phyloP scores from a whole-genome alignment of 2,888 invertebrate species.

The Hyposoter didymator region DNA sequence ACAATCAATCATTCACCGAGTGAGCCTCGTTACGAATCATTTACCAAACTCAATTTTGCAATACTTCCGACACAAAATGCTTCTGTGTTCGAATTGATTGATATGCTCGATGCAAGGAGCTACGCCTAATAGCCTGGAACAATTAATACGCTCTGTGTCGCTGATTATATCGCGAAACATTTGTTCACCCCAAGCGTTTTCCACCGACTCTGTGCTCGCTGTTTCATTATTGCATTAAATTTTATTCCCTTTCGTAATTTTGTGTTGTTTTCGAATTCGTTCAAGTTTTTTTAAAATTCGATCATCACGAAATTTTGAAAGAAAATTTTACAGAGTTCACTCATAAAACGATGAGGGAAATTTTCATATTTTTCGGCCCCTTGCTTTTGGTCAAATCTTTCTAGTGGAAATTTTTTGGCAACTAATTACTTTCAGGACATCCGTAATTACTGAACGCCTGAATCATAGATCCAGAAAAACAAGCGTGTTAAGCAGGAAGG shows the following conservation, averaged over 20 bases:
- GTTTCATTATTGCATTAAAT: not conserved
- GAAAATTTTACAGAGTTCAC: not conserved
- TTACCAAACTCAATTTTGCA: constrained; percentile 52
- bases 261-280: not conserved
- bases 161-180: not conserved
- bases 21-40: constrained; percentile 45
- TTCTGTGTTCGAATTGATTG: constrained; percentile 35
- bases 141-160: not conserved
- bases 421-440: not conserved
- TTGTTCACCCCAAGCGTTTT: too few relatives aligned
- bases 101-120: constrained; percentile 28
- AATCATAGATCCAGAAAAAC: not conserved
- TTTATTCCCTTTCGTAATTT: not conserved
- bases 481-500: not conserved
- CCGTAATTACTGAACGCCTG: not conserved
- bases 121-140: not conserved
- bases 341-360: not conserved
- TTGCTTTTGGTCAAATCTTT: not conserved
- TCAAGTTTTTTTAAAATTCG: not conserved
- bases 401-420: not conserved
- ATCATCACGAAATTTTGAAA: too few relatives aligned
- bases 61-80: constrained; percentile 35
- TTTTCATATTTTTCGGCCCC: not conserved
- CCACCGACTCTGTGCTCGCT: not conserved
- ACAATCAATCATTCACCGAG: constrained; percentile 53